Evolutionary conservation across 2,888 invertebrate genomes (phyloP).

Genomic region (Napeogenes inachia): DNA sequence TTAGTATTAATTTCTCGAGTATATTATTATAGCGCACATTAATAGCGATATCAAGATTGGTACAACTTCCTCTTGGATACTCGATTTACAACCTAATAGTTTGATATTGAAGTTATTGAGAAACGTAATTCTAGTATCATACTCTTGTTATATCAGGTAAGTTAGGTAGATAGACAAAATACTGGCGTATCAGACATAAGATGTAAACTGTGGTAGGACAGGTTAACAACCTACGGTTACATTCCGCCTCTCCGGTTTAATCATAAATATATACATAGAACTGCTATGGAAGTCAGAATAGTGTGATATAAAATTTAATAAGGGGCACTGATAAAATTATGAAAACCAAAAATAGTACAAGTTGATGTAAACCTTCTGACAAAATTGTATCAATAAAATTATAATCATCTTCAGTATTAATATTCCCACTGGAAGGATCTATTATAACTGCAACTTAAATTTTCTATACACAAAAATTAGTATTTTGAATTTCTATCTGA

Average conservation of each 20-base stretch:
- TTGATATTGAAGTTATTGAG: slow-evolving; percentile 23
- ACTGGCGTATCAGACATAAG: slow-evolving; percentile 65
- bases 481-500: no score
- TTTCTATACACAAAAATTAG: no score
- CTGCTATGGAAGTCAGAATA: slow-evolving; percentile 27
- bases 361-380: no score
- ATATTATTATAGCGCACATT: no score
- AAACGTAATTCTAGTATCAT: slow-evolving; percentile 46
- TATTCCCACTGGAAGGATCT: no score
- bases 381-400: no score
- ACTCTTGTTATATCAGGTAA: slow-evolving; percentile 56
- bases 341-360: no score
- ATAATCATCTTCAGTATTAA: no score
- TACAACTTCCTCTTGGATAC: neutral
- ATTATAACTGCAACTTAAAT: no score
- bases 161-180: slow-evolving; percentile 62
- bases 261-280: slow-evolving; percentile 56
- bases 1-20: no score
- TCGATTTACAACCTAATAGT: neutral
- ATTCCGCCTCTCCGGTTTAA: slow-evolving; percentile 60
- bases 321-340: no score
- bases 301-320: neutral
- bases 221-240: slow-evolving; percentile 65
- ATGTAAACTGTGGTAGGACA: slow-evolving; percentile 61
- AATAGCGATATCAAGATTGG: no score